Evolutionary conservation across 1,140 invertebrate species (phyloP).

Genomic region (Eriosoma lanigerum): DNA sequence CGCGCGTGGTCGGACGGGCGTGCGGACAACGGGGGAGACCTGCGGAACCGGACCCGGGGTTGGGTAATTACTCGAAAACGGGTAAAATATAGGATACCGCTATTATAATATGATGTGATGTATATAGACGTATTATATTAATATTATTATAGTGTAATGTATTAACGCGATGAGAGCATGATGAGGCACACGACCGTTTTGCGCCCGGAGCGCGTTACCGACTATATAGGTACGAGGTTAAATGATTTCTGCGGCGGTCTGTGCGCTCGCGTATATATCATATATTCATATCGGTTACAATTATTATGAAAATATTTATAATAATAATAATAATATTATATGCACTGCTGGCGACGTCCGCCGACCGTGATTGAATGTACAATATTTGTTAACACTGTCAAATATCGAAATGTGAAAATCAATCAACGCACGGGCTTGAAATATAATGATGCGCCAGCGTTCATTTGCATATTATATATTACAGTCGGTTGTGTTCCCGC

Average conservation of each 20-base stretch:
- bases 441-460: neutral
- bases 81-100: neutral
- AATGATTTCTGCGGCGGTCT: constrained; percentile 21
- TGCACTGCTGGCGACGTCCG: constrained; percentile 17
- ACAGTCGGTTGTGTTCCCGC: too few relatives aligned
- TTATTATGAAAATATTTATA: neutral
- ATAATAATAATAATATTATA: neutral
- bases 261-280: neutral
- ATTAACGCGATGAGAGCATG: too few relatives aligned
- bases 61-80: neutral
- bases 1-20: too few relatives aligned
- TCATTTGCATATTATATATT: constrained; percentile 30
- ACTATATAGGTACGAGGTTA: too few relatives aligned
- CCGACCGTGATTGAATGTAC: constrained; percentile 40
- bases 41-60: neutral
- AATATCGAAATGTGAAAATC: constrained; percentile 31
- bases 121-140: too few relatives aligned
- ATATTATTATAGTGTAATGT: too few relatives aligned
- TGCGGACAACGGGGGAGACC: too few relatives aligned
- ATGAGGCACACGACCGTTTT: constrained; percentile 20
- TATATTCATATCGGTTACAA: neutral
- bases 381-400: constrained; percentile 46
- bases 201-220: constrained; percentile 5
- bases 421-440: constrained; percentile 5
- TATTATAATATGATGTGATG: neutral